phyloP scores from a whole-genome alignment of 2,113 vertebrate species.

The Raja brachyura region DNA sequence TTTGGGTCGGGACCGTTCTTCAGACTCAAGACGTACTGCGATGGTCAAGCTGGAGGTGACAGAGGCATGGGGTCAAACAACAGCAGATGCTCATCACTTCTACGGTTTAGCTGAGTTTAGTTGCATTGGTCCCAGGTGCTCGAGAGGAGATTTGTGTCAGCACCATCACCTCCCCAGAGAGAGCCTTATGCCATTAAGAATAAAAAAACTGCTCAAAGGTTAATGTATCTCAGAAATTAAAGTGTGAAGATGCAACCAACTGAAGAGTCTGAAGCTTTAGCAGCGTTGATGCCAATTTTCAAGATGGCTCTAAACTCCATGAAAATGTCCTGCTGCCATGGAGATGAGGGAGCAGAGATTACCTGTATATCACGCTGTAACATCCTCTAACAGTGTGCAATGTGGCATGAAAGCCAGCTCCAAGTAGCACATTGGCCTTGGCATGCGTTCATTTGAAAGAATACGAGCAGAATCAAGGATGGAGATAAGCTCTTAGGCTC shows the following conservation, averaged over 20 bases:
- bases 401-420: constrained; percentile 1
- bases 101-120: not conserved
- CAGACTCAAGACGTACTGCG: too few relatives aligned
- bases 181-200: not conserved
- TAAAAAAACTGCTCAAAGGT: not conserved
- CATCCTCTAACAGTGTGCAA: not conserved
- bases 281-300: not conserved
- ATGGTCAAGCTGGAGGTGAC: too few relatives aligned
- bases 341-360: not conserved
- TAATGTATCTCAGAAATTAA: not conserved
- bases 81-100: not conserved
- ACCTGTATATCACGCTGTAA: not conserved
- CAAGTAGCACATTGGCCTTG: not conserved
- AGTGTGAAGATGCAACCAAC: too few relatives aligned
- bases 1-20: too few relatives aligned
- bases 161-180: too few relatives aligned
- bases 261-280: not conserved
- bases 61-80: too few relatives aligned
- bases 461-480: not conserved
- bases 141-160: not conserved
- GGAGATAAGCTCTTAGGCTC: not conserved
- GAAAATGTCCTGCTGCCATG: not conserved
- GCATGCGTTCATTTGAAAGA: not conserved
- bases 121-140: not conserved
- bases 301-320: not conserved